Evolutionary conservation across 2,113 vertebrate species (phyloP), one percentile per base, ranked within the genome.

Genomic region (Oostethus manadensis): DNA sequence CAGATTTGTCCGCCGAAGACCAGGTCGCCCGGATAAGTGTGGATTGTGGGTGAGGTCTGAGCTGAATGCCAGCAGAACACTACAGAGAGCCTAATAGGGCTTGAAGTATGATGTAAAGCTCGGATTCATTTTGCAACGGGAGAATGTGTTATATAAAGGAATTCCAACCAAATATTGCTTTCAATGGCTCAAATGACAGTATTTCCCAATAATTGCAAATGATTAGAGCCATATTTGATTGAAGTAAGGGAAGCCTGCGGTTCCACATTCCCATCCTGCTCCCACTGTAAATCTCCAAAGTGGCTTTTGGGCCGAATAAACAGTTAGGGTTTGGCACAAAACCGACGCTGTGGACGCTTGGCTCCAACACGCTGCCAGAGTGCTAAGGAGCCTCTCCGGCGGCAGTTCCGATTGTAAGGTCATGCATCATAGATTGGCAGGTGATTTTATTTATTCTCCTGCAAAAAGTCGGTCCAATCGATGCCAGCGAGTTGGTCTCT

Each of bases 401-500:
- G 79, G 83, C 86, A 86, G 88, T 86, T 83, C 85, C 87, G 84
- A 89, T 88, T 86, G 87, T 84, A 87, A 80, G 87, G 83, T 85
- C 71, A 79, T 85, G 82, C 85, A 88, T 89, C 89, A 90, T 88
- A 86, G 81, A 88, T 89, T 77, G 69, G 69, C 73, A 72, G 77
- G 82, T 80, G 77, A 88, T 88, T 89, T 88, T 89, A 89, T 91
- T 89, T 81, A 86, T 90, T 87, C 81, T 64, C 79, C 68, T 49
- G 72, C 77, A 88, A 85, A 42, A 90, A 88, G 80, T 86, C 76
- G 85, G 53, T 35, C 73, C 78, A 85, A 90, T 90, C 89, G 80
- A 90, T 91, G 87, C 65, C 53, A 73, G 77, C 80, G 83, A 88
- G 87, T 89, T 89, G 87, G 87, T 90, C 87, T 83, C 86, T 88